phyloP scores from a whole-genome alignment of 1,140 invertebrate species.

The Heliconius hewitsoni region DNA sequence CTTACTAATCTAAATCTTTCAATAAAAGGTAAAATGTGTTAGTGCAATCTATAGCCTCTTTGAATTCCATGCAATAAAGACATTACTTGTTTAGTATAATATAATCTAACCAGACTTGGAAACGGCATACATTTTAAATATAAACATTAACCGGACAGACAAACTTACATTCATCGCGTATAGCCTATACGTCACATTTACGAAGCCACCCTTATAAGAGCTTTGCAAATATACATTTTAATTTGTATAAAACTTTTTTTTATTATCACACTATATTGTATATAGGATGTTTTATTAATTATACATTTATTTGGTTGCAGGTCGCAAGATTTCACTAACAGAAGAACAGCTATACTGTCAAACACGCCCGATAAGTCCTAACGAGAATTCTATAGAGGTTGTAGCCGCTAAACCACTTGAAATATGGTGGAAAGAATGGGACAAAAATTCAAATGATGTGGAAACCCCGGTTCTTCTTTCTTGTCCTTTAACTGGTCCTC shows the following conservation, averaged over 20 bases:
- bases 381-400: constrained; percentile 66
- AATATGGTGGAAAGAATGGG: constrained; percentile 80
- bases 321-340: constrained; percentile 55
- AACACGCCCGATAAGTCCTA: constrained; percentile 54
- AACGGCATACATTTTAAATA: background rate
- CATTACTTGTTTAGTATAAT: background rate
- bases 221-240: too few relatives aligned
- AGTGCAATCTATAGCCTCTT: background rate
- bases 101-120: background rate
- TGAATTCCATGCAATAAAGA: background rate
- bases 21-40: background rate
- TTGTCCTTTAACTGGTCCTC: constrained; percentile 66
- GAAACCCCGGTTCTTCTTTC: constrained; percentile 74
- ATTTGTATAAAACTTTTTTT: background rate
- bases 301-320: constrained; percentile 51
- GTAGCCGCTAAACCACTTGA: constrained; percentile 73
- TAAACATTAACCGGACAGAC: background rate
- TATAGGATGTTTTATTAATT: background rate
- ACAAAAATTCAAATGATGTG: constrained; percentile 53
- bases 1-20: too few relatives aligned
- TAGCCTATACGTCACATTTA: background rate
- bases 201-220: background rate
- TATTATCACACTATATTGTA: background rate
- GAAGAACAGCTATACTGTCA: constrained; percentile 71
- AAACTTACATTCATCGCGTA: background rate